Conservation (phyloP, 2,797 vertebrate species). For the Siniperca undulata region DNA sequence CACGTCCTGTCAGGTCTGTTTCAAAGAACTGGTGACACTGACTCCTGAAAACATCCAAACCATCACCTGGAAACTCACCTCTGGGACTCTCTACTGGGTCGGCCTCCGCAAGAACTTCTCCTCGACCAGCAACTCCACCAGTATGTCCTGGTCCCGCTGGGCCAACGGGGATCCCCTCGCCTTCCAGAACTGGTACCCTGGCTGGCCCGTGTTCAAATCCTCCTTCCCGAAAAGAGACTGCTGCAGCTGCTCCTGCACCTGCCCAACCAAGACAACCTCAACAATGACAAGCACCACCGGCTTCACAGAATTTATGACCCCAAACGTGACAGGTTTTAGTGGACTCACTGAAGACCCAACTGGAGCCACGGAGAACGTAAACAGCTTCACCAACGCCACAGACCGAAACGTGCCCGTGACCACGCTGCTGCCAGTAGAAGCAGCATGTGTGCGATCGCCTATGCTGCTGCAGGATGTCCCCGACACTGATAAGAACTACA, state of each 20-base stretch:
- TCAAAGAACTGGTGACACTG: conserved; percentile 79
- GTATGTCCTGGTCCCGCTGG: conserved; percentile 77
- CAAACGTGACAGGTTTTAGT: not conserved
- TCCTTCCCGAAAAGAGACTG: not conserved
- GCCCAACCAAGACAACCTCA: not conserved
- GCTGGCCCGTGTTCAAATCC: conserved; percentile 67
- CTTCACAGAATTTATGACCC: not conserved
- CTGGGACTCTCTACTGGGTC: conserved; percentile 71
- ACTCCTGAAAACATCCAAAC: conserved; percentile 59
- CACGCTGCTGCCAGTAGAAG: rapidly evolving
- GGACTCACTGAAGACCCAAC: too few species aligned
- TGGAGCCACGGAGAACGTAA: rapidly evolving
- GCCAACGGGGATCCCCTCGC: conserved; percentile 75
- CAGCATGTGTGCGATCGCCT: not conserved
- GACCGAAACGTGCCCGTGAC: too few species aligned
- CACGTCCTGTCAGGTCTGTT: conserved; percentile 72
- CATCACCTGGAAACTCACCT: conserved; percentile 36
- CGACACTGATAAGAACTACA: not conserved
- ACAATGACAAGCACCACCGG: rapidly evolving
- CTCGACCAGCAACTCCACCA: not conserved
- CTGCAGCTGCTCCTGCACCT: conserved; percentile 67
- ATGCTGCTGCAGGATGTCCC: not conserved
- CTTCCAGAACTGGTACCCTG: conserved; percentile 87
- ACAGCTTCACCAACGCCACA: too few species aligned
- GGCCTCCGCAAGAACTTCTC: conserved; percentile 78